A percentile compares a stretch with the other conserved stretches of the same genome.
Conservation (phyloP, 2,888 invertebrate genomes). For the Lasioglossum figueresi region DNA sequence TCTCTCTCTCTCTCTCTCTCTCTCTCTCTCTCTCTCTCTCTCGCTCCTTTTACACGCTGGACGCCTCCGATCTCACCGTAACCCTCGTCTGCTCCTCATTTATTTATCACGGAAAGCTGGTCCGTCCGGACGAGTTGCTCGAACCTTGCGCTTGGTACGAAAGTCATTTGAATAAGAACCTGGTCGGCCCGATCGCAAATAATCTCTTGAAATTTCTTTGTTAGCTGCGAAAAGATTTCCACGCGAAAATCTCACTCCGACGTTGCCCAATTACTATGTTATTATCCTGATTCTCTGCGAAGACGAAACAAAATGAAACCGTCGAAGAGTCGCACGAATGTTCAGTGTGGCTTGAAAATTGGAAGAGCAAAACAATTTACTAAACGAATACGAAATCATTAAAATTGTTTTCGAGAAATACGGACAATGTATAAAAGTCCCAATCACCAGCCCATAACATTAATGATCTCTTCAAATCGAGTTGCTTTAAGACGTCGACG, state of each 20-base stretch:
- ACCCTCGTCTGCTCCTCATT: not conserved
- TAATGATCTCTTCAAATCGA: not conserved
- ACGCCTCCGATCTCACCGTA: not conserved
- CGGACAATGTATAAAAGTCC: not conserved
- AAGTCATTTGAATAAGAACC: slow-evolving; percentile 10
- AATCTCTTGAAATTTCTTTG: slow-evolving; percentile 1
- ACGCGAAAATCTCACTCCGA: not conserved
- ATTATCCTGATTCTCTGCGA: not conserved
- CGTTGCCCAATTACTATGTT: not conserved
- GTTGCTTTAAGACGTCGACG: not conserved
- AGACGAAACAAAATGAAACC: too few relatives aligned
- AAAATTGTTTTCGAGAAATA: not conserved
- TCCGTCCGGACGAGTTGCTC: not conserved
- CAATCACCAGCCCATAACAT: not conserved
- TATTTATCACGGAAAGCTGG: slow-evolving; percentile 25
- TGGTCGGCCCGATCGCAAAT: not conserved
- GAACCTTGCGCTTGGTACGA: slow-evolving; percentile 9
- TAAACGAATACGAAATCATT: not conserved
- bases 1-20: not conserved
- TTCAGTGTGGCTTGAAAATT: not conserved
- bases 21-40: not conserved
- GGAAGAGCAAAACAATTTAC: not conserved
- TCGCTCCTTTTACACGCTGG: not conserved
- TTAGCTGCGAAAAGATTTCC: not conserved
- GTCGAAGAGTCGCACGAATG: not conserved